Base-by-base conservation (phyloP, 1,140 invertebrate genomes). In the Anoplophora glabripennis region DNA sequence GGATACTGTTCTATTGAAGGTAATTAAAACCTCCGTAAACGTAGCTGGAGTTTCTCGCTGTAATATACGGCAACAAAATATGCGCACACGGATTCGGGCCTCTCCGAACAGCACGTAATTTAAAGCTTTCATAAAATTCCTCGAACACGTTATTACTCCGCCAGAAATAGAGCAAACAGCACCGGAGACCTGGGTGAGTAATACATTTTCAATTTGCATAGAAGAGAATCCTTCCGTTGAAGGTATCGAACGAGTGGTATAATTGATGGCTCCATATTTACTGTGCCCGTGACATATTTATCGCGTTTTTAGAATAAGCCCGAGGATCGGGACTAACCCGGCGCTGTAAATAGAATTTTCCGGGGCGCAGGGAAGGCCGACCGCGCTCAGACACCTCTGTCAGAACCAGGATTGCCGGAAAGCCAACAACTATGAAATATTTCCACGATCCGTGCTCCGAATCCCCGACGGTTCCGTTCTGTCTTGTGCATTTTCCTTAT, bases 381-480 rank as follows among this genome's bases (percentile, higher is more conserved):
- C 42, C 7, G 36, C 15, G 33, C 52, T 33, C 55, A 46, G 21
- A 28, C 33, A 33, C 55, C 48, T 38, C 35, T 57, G 55, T 57
- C 55, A 49, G 45, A 45, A 21, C 44, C 46, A 28, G 55, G 55
- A 57, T 57, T 57, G 41, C 42, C 55, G 40, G 8, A 28, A 49
- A 57, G 55, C 55, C 55, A 49, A 48, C 55, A 41, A 37, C 55
- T 57, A 57, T 57, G 55, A 57, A 57, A 57, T 49, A 57, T 57
- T 57, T 48, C 55, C 17, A 21, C 28, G 11, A 57, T 46, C 28
- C 55, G 55, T 57, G 55, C 44, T 21, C 46, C 18, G 55, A 57
- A 57, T 57, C 55, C n/a, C 21, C 21, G 7, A 40, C 34, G 12
- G 17, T 55, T n/a, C 53, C 36, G 17, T 15, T 15, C 35, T 21